Conservation (phyloP, 2,888 invertebrate species). For the Xylota sylvarum region DNA sequence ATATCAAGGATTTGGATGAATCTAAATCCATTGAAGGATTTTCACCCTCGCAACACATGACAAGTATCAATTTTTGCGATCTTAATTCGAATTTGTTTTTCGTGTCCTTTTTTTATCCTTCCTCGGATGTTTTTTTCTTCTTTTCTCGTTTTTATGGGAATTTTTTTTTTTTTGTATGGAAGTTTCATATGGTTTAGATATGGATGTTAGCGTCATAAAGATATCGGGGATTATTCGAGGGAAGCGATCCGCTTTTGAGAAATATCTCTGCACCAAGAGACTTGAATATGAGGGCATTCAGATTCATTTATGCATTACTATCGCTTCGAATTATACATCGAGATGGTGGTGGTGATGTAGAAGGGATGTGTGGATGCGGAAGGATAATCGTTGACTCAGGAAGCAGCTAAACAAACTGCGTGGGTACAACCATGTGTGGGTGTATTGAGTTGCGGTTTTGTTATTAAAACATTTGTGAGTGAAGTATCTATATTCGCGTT, state of each 20-base stretch:
- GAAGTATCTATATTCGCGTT: too few species aligned
- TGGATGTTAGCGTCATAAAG: slow-evolving; percentile 67
- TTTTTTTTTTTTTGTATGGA: slow-evolving; percentile 35
- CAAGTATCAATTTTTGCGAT: slow-evolving; percentile 71
- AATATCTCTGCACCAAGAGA: slow-evolving; percentile 31
- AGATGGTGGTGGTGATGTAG: background rate
- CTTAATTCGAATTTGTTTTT: slow-evolving; percentile 74
- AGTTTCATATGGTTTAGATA: slow-evolving; percentile 59
- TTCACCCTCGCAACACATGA: slow-evolving; percentile 69
- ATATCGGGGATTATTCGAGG: slow-evolving; percentile 65
- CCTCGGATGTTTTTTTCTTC: background rate
- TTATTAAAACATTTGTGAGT: too few species aligned
- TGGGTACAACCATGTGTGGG: too few species aligned
- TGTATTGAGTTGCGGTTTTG: too few species aligned
- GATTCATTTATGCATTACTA: slow-evolving; percentile 72
- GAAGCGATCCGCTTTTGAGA: slow-evolving; percentile 52
- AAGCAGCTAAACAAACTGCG: slow-evolving; percentile 29
- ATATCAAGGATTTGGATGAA: slow-evolving; percentile 28
- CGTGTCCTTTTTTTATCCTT: slow-evolving; percentile 54
- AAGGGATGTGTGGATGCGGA: slow-evolving; percentile 6
- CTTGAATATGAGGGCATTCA: slow-evolving; percentile 56
- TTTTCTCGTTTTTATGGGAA: slow-evolving; percentile 33
- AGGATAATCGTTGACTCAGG: slow-evolving; percentile 33
- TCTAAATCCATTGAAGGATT: slow-evolving; percentile 68
- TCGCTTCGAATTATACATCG: slow-evolving; percentile 31